Conservation (phyloP, 1,140 invertebrate genomes). For the Steinernema feltiae region DNA sequence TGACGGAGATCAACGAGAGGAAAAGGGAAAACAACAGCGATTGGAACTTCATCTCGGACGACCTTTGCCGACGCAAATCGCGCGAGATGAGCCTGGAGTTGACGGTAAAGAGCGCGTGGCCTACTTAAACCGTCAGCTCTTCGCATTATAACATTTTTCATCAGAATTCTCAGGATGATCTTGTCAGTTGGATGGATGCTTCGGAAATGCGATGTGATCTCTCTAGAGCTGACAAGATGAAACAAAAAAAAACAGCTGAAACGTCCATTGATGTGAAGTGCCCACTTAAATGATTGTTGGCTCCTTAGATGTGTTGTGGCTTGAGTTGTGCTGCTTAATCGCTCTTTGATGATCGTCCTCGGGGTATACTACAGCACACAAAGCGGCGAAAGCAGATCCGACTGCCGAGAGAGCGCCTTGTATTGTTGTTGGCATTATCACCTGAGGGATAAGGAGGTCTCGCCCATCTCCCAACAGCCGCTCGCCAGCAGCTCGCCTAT, state of each 20-base stretch:
- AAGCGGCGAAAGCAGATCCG: not conserved
- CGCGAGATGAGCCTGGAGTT: not conserved
- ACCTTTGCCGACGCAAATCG: not conserved
- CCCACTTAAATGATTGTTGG: not conserved
- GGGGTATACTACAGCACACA: not conserved
- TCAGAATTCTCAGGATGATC: not conserved
- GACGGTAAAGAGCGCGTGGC: conserved; percentile 8
- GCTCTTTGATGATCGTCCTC: not conserved
- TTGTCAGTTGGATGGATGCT: not conserved
- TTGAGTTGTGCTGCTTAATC: conserved; percentile 6
- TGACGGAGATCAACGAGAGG: not conserved
- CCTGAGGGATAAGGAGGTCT: not conserved
- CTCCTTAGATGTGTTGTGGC: not conserved
- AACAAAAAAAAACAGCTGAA: too few relatives aligned
- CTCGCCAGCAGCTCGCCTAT: not conserved
- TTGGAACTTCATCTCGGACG: not conserved
- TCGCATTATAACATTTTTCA: not conserved
- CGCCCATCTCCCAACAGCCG: conserved; percentile 4
- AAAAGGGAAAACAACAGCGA: not conserved
- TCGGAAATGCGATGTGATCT: not conserved
- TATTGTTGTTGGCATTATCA: conserved; percentile 11
- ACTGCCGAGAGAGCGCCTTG: not conserved
- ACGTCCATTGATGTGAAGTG: not conserved
- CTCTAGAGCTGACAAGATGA: too few relatives aligned
- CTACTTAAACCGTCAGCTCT: conserved; percentile 7